Conservation (phyloP, 2,888 invertebrate genomes). For the Axea sp. region DNA sequence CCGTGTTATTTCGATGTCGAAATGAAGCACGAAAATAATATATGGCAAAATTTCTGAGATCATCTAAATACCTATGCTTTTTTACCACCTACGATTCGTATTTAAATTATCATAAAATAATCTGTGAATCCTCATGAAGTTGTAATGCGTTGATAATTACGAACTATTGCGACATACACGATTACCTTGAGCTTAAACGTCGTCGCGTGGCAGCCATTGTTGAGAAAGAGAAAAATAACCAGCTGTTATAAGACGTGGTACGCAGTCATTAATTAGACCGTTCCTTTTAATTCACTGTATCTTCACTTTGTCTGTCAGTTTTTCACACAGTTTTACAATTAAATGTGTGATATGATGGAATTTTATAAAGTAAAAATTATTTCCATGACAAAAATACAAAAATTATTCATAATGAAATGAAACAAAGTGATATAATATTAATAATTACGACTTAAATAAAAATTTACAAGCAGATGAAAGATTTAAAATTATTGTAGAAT, state of each 20-base stretch:
- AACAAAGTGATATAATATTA: no score
- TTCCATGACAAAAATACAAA: no score
- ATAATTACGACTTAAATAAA: no score
- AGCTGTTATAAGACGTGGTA: conserved; percentile 50
- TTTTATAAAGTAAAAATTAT: no score
- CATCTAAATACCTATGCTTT: no score
- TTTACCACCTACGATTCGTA: conserved; percentile 3
- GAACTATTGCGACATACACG: conserved; percentile 75
- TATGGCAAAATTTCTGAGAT: not conserved
- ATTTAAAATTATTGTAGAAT: no score
- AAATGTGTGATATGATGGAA: no score
- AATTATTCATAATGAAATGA: no score
- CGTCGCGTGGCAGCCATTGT: conserved; percentile 62
- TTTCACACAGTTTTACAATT: no score
- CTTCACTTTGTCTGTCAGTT: conserved; percentile 14
- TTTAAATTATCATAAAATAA: conserved; percentile 38
- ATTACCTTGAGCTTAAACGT: conserved; percentile 76
- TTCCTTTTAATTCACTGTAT: conserved; percentile 23
- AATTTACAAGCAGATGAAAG: no score
- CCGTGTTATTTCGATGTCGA: not conserved
- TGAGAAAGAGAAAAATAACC: conserved; percentile 49
- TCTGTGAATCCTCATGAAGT: conserved; percentile 34
- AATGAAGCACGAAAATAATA: not conserved
- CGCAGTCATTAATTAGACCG: conserved; percentile 59
- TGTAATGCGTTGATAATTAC: conserved; percentile 37